Conservation (phyloP, 2,888 invertebrate species). For the Trachelus stipa region DNA sequence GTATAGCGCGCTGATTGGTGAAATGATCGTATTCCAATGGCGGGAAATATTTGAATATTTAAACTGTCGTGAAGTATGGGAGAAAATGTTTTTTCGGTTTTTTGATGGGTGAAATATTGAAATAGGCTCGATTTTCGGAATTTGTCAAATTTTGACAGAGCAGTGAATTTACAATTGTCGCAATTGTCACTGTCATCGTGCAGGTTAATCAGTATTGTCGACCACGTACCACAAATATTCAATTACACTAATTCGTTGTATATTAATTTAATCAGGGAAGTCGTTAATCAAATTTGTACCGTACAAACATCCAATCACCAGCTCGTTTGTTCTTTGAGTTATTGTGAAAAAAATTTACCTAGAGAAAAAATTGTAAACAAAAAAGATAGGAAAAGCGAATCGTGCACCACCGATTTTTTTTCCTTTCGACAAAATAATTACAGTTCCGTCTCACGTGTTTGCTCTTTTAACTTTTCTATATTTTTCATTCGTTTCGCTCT, state of each 20-base stretch:
- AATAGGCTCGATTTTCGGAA: not conserved
- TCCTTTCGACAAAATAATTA: not conserved
- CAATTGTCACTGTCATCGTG: not conserved
- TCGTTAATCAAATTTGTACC: conserved; percentile 21
- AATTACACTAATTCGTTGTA: conserved; percentile 37
- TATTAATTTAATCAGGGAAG: conserved; percentile 26
- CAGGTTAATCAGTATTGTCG: not conserved
- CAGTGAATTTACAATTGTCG: not conserved
- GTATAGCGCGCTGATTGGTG: not conserved
- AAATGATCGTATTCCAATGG: not conserved
- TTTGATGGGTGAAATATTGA: not conserved
- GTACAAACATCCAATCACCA: conserved; percentile 24
- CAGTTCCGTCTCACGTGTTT: not conserved
- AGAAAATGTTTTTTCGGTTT: not conserved
- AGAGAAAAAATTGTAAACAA: not conserved
- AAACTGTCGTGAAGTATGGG: not conserved
- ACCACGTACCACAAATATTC: conserved; percentile 30
- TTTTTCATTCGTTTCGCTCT: not conserved
- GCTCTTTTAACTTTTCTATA: not conserved
- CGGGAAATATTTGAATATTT: not conserved
- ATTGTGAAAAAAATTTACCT: conserved; percentile 13
- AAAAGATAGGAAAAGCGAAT: not conserved
- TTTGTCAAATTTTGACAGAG: not conserved
- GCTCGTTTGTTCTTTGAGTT: conserved; percentile 13
- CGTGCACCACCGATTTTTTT: not conserved